A percentile compares a stretch with the other conserved stretches of the same genome.
phyloP scores from a whole-genome alignment of 2,113 vertebrate genomes.

The Scomber japonicus region DNA sequence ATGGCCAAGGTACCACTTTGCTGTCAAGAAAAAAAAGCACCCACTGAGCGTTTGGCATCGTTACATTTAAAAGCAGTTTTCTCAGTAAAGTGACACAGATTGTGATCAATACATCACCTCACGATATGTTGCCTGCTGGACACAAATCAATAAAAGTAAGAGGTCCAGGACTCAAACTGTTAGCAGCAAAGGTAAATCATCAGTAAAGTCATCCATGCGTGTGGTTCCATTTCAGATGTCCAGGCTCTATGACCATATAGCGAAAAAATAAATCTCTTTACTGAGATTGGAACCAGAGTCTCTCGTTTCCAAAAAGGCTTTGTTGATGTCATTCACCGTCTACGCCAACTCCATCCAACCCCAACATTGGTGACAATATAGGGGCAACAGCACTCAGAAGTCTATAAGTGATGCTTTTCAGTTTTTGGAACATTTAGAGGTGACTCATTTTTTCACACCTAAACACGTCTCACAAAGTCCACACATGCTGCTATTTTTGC shows the following conservation, averaged over 20 bases:
- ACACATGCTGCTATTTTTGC: constrained; percentile 27
- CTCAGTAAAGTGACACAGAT: constrained; percentile 26
- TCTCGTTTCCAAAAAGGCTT: constrained; percentile 47
- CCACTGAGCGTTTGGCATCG: constrained; percentile 16
- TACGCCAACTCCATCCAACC: constrained; percentile 49
- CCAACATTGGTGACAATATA: constrained; percentile 29
- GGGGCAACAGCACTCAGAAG: constrained; percentile 1
- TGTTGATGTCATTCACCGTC: constrained; percentile 66
- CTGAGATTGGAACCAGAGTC: constrained; percentile 65
- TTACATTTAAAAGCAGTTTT: constrained; percentile 2
- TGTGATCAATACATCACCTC: constrained; percentile 45
- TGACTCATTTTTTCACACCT: constrained; percentile 60
- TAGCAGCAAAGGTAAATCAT: constrained; percentile 54
- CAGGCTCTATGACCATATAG: constrained; percentile 13
- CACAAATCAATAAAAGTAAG: constrained; percentile 11
- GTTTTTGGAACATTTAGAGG: constrained; percentile 34
- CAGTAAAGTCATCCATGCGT: constrained; percentile 53
- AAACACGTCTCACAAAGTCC: constrained; percentile 31
- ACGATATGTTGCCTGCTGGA: constrained; percentile 25
- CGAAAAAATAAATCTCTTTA: constrained; percentile 49
- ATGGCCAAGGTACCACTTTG: neutral
- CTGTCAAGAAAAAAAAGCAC: neutral
- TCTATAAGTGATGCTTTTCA: constrained; percentile 24
- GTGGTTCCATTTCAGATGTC: constrained; percentile 50
- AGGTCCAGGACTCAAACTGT: constrained; percentile 12